A percentile compares a stretch with the other conserved stretches of the same genome.
phyloP scores from a whole-genome alignment of 2,113 vertebrate species.

The Pangasianodon gigas region DNA sequence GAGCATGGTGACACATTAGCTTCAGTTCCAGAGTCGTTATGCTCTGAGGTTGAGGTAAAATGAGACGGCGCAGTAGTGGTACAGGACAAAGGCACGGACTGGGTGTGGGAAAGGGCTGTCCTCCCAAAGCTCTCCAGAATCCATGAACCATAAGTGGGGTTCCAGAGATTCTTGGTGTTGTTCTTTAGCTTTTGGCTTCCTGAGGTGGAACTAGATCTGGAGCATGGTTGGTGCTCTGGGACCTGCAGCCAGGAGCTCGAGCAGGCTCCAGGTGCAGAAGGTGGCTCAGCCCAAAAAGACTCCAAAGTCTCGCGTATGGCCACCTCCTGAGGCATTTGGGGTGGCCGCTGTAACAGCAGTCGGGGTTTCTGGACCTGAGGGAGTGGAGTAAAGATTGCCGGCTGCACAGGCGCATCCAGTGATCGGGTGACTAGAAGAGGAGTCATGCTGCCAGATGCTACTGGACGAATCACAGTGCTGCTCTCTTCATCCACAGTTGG shows the following conservation, averaged over 20 bases:
- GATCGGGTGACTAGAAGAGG: slow-evolving; percentile 74
- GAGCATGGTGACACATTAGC: slow-evolving; percentile 58
- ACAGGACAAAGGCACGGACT: slow-evolving; percentile 73
- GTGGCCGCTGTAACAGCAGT: slow-evolving; percentile 65
- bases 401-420: slow-evolving; percentile 63
- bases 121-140: slow-evolving; percentile 80
- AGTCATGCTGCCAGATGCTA: slow-evolving; percentile 72
- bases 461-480: slow-evolving; percentile 69
- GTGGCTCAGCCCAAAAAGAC: slow-evolving; percentile 68
- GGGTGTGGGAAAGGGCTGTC: slow-evolving; percentile 70
- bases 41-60: slow-evolving; percentile 61
- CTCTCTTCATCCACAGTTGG: slow-evolving; percentile 81
- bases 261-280: slow-evolving; percentile 58
- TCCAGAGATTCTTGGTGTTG: slow-evolving; percentile 91
- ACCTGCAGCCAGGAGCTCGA: slow-evolving; percentile 65
- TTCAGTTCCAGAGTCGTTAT: slow-evolving; percentile 71
- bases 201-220: slow-evolving; percentile 71
- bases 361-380: slow-evolving; percentile 66
- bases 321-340: slow-evolving; percentile 73
- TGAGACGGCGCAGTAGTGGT: slow-evolving; percentile 48
- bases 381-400: slow-evolving; percentile 47
- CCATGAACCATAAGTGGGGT: slow-evolving; percentile 90
- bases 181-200: slow-evolving; percentile 82
- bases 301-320: slow-evolving; percentile 70
- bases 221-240: slow-evolving; percentile 66